phyloP scores from a whole-genome alignment of 2,113 vertebrate genomes.

The Hucho hucho region DNA sequence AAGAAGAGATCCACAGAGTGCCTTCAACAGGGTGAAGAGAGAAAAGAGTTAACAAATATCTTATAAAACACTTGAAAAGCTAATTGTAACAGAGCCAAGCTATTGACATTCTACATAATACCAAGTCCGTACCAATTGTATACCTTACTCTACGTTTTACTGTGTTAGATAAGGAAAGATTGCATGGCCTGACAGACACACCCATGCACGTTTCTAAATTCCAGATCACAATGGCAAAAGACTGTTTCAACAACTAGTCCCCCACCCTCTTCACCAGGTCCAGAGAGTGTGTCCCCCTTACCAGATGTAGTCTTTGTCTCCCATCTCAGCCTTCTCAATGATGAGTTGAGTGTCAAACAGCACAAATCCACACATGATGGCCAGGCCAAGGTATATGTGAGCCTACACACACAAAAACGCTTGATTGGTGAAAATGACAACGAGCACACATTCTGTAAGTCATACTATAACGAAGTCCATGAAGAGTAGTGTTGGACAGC shows the following conservation, averaged over 20 bases:
- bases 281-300: constrained; percentile 48
- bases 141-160: too few relatives aligned
- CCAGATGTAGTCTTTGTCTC: constrained; percentile 90
- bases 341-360: constrained; percentile 89
- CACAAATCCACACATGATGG: constrained; percentile 86
- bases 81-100: background rate
- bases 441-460: background rate
- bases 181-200: too few relatives aligned
- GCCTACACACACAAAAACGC: constrained; percentile 59
- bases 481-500: background rate
- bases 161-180: too few relatives aligned
- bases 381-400: constrained; percentile 81
- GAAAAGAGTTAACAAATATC: background rate
- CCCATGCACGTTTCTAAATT: too few relatives aligned
- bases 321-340: constrained; percentile 85
- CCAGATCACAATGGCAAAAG: too few relatives aligned
- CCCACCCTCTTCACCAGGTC: background rate
- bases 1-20: constrained; percentile 86
- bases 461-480: too few relatives aligned
- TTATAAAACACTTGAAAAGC: background rate
- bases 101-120: too few relatives aligned
- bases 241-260: background rate
- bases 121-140: too few relatives aligned
- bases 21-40: constrained; percentile 58
- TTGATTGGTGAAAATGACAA: background rate